These are phyloP conservation scores for Mythimna loreyi DNA, from an alignment of 2,888 invertebrate genomes.

Conservation along the genomic window DNA sequence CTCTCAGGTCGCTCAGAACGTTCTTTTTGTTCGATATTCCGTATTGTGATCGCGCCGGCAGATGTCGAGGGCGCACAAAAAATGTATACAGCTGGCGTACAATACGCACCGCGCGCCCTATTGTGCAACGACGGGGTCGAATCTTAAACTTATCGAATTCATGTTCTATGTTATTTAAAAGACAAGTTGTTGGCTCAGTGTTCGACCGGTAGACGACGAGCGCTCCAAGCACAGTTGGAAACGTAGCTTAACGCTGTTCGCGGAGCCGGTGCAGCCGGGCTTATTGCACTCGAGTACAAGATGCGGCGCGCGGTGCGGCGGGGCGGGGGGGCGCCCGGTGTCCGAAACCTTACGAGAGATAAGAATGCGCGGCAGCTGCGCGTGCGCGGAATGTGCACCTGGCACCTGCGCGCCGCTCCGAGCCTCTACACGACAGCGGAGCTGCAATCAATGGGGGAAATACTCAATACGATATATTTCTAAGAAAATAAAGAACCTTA, in stretches of 20 bases:
- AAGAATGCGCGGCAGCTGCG: conserved; percentile 70
- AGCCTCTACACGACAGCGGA: neutral
- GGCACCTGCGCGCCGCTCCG: conserved; percentile 42
- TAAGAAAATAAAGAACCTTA: neutral
- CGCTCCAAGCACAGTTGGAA: neutral
- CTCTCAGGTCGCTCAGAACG: neutral
- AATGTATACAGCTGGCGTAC: conserved; percentile 41
- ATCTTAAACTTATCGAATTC: conserved; percentile 10
- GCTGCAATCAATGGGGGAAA: neutral
- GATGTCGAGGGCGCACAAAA: conserved; percentile 43
- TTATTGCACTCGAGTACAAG: conserved; percentile 2
- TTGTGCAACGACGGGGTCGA: conserved; percentile 1
- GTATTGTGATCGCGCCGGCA: conserved; percentile 35
- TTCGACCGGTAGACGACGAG: neutral
- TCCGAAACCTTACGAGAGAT: conserved; percentile 60
- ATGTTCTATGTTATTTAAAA: conserved; percentile 3
- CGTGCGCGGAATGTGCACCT: conserved; percentile 71
- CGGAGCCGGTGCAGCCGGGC: conserved; percentile 2
- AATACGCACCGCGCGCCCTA: conserved; percentile 12
- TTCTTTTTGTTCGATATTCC: conserved; percentile 13
- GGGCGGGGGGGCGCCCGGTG: conserved; percentile 1
- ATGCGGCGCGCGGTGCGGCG: neutral
- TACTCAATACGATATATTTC: neutral
- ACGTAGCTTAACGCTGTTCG: conserved; percentile 10
- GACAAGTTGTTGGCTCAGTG: neutral